A percentile compares a stretch with the other conserved stretches of the same genome.
Conservation (phyloP, 92 coral and sea anemone species). For the Palythoa heliodiscus region DNA sequence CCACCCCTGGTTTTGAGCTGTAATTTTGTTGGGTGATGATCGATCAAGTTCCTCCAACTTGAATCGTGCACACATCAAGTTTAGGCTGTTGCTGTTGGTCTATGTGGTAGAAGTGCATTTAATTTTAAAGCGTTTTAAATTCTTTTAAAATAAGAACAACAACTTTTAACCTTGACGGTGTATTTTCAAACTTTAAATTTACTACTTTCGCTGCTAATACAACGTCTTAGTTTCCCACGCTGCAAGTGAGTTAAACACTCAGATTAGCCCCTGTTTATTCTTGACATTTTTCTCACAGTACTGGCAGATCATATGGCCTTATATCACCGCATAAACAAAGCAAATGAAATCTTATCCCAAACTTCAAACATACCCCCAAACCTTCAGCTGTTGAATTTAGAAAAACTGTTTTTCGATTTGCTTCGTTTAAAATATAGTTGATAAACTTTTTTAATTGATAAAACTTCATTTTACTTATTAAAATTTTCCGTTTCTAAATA, state of each 20-base stretch:
- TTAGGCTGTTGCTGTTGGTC: too few species aligned
- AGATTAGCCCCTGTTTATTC: not conserved
- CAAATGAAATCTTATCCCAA: constrained; percentile 32
- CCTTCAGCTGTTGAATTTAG: not conserved
- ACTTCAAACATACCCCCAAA: not conserved
- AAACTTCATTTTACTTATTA: not conserved
- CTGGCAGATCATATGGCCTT: constrained; percentile 15
- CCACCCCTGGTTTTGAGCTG: too few species aligned
- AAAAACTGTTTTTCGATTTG: not conserved
- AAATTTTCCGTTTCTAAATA: constrained; percentile 27
- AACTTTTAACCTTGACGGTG: too few species aligned
- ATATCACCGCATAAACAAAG: constrained; percentile 2
- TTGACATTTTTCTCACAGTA: constrained; percentile 13
- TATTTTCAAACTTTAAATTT: too few species aligned
- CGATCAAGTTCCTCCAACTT: too few species aligned
- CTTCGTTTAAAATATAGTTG: not conserved
- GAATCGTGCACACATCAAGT: too few species aligned
- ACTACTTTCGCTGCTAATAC: too few species aligned
- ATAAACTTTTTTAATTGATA: not conserved
- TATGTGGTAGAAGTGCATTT: too few species aligned
- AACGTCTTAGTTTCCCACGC: not conserved
- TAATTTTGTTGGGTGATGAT: too few species aligned
- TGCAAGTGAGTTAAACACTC: not conserved
- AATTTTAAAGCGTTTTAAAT: too few species aligned
- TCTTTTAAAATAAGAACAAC: too few species aligned